Evolutionary conservation across 2,888 invertebrate genomes (phyloP).

Genomic region (Drosophila borealis): DNA sequence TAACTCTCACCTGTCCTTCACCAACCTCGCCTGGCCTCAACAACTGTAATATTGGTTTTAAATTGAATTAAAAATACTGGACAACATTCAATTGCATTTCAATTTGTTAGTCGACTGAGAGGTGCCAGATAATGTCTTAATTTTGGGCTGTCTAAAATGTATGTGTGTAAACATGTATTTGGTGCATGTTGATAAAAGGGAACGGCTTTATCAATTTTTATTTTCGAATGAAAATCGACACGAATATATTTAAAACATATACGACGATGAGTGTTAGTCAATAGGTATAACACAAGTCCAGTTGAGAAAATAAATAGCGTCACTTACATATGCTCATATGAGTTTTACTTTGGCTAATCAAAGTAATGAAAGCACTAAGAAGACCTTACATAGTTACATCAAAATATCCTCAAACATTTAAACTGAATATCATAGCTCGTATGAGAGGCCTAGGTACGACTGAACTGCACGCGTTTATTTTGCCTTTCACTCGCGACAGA

Average conservation of each 20-base stretch:
- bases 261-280: not conserved
- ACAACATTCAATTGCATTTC: conserved; percentile 23
- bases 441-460: conserved; percentile 1
- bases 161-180: not conserved
- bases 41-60: conserved; percentile 83
- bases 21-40: conserved; percentile 92
- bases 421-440: not conserved
- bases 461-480: not conserved
- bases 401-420: not conserved
- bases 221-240: not conserved
- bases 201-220: not conserved
- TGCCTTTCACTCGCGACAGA: conserved; percentile 27
- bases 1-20: conserved; percentile 88
- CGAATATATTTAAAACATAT: not conserved
- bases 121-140: not conserved
- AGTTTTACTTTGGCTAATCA: not conserved
- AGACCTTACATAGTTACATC: conserved; percentile 5
- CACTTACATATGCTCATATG: conserved; percentile 1
- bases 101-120: conserved; percentile 16
- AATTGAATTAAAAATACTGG: conserved; percentile 50
- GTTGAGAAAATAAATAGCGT: not conserved
- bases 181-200: not conserved
- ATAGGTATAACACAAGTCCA: not conserved
- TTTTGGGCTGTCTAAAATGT: not conserved
- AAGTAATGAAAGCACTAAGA: not conserved